Percentiles rank a stretch among this genome's conserved stretches.
phyloP scores from a whole-genome alignment of 2,797 vertebrate genomes.

The Sebastes paucispinis region DNA sequence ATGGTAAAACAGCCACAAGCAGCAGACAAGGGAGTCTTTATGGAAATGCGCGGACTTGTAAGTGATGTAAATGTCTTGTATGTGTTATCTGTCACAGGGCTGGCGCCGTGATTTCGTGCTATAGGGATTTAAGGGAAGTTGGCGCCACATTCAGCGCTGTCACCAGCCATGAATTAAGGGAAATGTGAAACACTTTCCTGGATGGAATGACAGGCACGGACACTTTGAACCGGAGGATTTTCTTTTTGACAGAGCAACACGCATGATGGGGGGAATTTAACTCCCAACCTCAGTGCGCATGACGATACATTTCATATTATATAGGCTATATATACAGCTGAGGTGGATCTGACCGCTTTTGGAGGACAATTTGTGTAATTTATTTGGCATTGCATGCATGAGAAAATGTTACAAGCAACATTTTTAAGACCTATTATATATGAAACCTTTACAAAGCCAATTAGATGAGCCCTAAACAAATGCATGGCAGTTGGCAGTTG shows the following conservation, averaged over 20 bases:
- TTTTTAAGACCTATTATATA: slow-evolving; percentile 31
- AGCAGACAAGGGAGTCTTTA: slow-evolving; percentile 48
- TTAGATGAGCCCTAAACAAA: slow-evolving; percentile 53
- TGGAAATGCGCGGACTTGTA: slow-evolving; percentile 41
- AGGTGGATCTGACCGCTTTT: background rate
- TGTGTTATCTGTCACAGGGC: slow-evolving; percentile 53
- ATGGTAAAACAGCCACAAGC: background rate
- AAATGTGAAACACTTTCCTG: slow-evolving; percentile 41
- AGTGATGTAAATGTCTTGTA: slow-evolving; percentile 49
- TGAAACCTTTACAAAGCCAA: slow-evolving; percentile 47
- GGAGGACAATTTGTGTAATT: background rate
- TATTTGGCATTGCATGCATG: slow-evolving; percentile 4
- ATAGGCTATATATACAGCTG: background rate
- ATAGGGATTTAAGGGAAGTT: slow-evolving; percentile 13
- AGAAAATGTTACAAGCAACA: slow-evolving; percentile 20
- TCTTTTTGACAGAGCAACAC: slow-evolving; percentile 1
- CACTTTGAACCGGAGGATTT: slow-evolving; percentile 35
- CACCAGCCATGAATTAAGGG: slow-evolving; percentile 51
- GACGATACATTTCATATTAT: background rate
- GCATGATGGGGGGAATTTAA: slow-evolving; percentile 2
- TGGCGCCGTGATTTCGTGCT: slow-evolving; percentile 54
- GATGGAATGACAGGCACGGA: slow-evolving; percentile 22
- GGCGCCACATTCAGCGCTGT: slow-evolving; percentile 52
- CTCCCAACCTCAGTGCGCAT: background rate
- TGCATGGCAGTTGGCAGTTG: slow-evolving; percentile 39